Conservation (phyloP, 2,113 vertebrate genomes). For the Trematomus loennbergii region DNA sequence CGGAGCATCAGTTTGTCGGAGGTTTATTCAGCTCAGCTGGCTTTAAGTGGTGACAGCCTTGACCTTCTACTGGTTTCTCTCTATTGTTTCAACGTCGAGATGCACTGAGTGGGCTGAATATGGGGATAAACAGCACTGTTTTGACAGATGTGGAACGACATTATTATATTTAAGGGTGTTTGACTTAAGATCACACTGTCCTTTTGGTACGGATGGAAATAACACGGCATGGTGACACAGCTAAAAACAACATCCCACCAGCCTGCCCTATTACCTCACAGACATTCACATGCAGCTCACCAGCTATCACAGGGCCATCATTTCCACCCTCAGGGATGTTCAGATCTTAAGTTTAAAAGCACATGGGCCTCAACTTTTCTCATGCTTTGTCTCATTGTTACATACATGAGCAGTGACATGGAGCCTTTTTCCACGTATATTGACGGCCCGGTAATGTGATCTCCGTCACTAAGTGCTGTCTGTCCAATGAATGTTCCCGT, state of each 20-base stretch:
- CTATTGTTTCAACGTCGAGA: constrained; percentile 38
- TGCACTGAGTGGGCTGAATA: constrained; percentile 22
- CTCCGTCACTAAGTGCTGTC: constrained; percentile 51
- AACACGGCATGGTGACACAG: constrained; percentile 17
- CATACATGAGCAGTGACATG: constrained; percentile 24
- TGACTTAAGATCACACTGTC: constrained; percentile 15
- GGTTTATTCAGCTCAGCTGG: constrained; percentile 29
- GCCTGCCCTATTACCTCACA: not conserved
- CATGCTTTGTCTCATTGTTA: constrained; percentile 38
- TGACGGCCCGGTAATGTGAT: constrained; percentile 61
- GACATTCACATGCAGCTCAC: not conserved
- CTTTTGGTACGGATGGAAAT: constrained; percentile 28
- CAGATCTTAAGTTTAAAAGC: not conserved
- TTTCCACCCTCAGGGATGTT: not conserved
- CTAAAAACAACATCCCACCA: constrained; percentile 43
- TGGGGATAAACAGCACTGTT: constrained; percentile 28
- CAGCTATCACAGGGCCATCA: not conserved
- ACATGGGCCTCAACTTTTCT: constrained; percentile 3
- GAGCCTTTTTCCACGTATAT: constrained; percentile 15
- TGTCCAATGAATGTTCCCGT: constrained; percentile 53
- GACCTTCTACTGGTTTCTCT: constrained; percentile 45
- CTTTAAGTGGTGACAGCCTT: constrained; percentile 44
- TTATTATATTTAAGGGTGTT: constrained; percentile 11
- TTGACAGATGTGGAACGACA: constrained; percentile 43
- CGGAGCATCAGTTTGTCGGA: constrained; percentile 9